Conservation (phyloP, 2,797 vertebrate species). For the Falco biarmicus region DNA sequence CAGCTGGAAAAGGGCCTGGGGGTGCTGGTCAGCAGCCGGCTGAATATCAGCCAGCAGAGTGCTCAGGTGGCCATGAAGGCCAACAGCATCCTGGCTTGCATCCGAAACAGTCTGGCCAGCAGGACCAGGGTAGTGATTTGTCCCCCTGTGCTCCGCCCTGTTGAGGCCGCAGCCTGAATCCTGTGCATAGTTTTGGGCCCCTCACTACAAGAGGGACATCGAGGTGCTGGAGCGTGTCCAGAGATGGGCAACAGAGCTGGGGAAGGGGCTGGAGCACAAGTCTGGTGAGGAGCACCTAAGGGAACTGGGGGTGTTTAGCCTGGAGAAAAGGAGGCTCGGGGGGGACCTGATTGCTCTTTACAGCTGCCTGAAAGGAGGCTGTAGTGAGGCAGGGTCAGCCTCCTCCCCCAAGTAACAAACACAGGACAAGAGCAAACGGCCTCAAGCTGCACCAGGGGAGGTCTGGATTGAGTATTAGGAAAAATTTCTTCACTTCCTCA, state of each 20-base stretch:
- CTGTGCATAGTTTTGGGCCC: background rate
- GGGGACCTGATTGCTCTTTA: background rate
- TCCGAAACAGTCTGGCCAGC: background rate
- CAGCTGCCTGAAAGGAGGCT: background rate
- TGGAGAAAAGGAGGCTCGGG: background rate
- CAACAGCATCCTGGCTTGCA: background rate
- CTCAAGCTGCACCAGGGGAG: background rate
- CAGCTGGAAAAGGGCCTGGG: background rate
- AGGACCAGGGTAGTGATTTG: background rate
- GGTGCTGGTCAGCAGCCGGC: background rate
- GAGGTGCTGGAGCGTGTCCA: background rate
- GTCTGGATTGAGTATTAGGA: background rate
- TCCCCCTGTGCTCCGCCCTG: background rate
- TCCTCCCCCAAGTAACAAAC: background rate
- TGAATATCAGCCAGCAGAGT: background rate
- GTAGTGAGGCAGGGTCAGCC: accelerated
- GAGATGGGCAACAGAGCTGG: background rate
- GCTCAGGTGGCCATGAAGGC: background rate
- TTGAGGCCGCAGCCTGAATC: background rate
- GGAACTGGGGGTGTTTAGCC: background rate
- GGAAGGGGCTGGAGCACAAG: background rate
- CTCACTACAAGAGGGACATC: background rate
- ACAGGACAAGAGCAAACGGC: accelerated
- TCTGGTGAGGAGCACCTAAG: background rate
- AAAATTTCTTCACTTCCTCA: background rate